A percentile compares a stretch with the other conserved stretches of the same genome.
Conservation (phyloP, 2,888 invertebrate genomes). For the Pyrrhia umbra region DNA sequence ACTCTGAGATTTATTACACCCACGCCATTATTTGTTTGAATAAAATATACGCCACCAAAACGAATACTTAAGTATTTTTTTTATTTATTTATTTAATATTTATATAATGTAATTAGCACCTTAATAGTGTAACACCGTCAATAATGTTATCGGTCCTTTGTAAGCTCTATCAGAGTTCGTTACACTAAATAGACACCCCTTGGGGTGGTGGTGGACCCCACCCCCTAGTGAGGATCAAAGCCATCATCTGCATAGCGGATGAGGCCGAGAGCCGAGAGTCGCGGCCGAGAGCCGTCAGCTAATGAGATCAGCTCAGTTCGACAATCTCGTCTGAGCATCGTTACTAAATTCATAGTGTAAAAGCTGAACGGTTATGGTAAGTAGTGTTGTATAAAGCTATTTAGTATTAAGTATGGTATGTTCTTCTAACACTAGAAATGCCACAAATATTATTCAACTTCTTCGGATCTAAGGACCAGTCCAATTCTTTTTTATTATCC, state of each 20-base stretch:
- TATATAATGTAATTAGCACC: conserved; percentile 33
- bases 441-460: not conserved
- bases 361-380: conserved; percentile 20
- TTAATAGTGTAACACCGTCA: conserved; percentile 16
- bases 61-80: conserved; percentile 22
- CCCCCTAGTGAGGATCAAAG: conserved; percentile 48
- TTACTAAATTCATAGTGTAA: conserved; percentile 14
- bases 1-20: not conserved
- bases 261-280: conserved; percentile 57
- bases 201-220: conserved; percentile 7
- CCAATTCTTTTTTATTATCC: not conserved
- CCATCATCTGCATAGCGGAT: conserved; percentile 73
- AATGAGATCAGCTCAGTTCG: conserved; percentile 68
- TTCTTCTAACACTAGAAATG: not conserved
- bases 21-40: not conserved
- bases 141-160: conserved; percentile 46
- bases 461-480: not conserved
- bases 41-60: conserved; percentile 7
- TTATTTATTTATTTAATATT: too few relatives aligned
- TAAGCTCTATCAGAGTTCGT: conserved; percentile 62
- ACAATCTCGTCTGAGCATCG: conserved; percentile 51
- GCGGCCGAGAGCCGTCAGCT: conserved; percentile 37
- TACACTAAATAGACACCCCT: conserved; percentile 51
- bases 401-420: conserved; percentile 15
- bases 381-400: conserved; percentile 17